Percentiles rank a stretch among this genome's conserved stretches.
These are phyloP conservation scores for Dendrolimus kikuchii DNA, from an alignment of 1,140 invertebrate species.

Conservation along the genomic window DNA sequence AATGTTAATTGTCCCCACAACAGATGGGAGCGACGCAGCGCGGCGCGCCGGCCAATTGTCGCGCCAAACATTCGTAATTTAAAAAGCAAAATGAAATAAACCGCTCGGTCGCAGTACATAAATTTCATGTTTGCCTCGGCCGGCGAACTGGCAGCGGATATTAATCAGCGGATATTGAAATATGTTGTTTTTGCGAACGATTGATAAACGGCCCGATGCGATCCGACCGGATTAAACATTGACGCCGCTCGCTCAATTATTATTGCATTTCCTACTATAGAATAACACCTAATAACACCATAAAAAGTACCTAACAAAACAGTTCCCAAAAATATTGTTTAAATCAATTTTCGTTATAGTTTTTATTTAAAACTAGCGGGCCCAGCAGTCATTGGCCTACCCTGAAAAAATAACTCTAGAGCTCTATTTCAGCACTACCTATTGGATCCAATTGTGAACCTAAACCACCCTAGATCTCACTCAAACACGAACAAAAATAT, in stretches of 20 bases:
- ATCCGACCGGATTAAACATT: constrained; percentile 59
- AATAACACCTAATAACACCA: neutral
- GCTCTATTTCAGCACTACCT: too few species aligned
- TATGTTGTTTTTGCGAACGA: constrained; percentile 69
- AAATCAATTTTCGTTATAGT: too few species aligned
- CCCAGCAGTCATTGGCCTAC: too few species aligned
- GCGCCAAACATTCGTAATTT: constrained; percentile 68
- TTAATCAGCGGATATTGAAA: constrained; percentile 72
- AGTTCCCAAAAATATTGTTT: too few species aligned
- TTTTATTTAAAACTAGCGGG: too few species aligned
- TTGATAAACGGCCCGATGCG: constrained; percentile 64
- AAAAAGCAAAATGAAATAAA: constrained; percentile 70
- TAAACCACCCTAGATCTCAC: too few species aligned
- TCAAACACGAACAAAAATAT: too few species aligned
- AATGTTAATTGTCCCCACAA: constrained; percentile 62
- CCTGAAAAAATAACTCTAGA: too few species aligned
- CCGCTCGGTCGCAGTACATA: constrained; percentile 68
- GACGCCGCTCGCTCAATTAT: constrained; percentile 61
- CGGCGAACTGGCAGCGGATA: constrained; percentile 64
- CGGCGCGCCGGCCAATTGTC: constrained; percentile 60
- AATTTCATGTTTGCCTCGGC: constrained; percentile 67
- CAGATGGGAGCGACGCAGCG: constrained; percentile 59
- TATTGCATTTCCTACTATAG: constrained; percentile 25
- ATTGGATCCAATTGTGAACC: too few species aligned
- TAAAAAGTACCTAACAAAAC: too few species aligned